Evolutionary conservation across 2,888 invertebrate species (phyloP).

Genomic region (Meiosimyza decipiens): DNA sequence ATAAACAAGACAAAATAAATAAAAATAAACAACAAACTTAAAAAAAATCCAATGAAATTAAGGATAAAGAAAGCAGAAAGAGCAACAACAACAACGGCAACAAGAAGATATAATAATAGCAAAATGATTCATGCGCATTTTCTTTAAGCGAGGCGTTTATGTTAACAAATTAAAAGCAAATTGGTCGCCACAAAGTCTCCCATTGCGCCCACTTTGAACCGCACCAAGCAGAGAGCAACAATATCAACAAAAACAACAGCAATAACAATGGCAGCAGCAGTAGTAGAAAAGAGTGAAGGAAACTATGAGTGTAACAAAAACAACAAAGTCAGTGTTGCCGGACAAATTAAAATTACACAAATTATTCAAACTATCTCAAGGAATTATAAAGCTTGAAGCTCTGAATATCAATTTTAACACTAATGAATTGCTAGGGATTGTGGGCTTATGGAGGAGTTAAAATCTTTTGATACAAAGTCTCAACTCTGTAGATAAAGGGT

Average conservation of each 20-base stretch:
- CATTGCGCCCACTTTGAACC: slow-evolving; percentile 39
- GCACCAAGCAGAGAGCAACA: not conserved
- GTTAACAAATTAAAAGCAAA: slow-evolving; percentile 65
- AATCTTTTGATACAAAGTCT: too few relatives aligned
- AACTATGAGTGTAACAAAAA: too few relatives aligned
- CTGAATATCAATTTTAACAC: too few relatives aligned
- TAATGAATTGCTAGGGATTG: too few relatives aligned
- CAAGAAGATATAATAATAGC: slow-evolving; percentile 33
- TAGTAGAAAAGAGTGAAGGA: not conserved
- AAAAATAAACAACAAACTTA: slow-evolving; percentile 13
- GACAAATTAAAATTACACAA: too few relatives aligned
- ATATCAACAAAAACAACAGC: slow-evolving; percentile 34
- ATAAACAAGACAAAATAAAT: not conserved
- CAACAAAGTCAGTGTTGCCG: too few relatives aligned
- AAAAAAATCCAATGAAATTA: slow-evolving; percentile 9
- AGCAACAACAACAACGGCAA: slow-evolving; percentile 6
- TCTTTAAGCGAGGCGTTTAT: slow-evolving; percentile 61
- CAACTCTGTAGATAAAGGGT: too few relatives aligned
- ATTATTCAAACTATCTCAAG: too few relatives aligned
- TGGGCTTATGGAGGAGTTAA: too few relatives aligned
- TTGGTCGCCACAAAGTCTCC: slow-evolving; percentile 56
- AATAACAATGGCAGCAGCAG: slow-evolving; percentile 23
- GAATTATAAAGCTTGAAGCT: too few relatives aligned
- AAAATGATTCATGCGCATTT: slow-evolving; percentile 54
- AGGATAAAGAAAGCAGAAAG: not conserved